These are phyloP conservation scores for Manis crassicaudata DNA, from an alignment of 2,797 vertebrate species.

Conservation along the genomic window DNA sequence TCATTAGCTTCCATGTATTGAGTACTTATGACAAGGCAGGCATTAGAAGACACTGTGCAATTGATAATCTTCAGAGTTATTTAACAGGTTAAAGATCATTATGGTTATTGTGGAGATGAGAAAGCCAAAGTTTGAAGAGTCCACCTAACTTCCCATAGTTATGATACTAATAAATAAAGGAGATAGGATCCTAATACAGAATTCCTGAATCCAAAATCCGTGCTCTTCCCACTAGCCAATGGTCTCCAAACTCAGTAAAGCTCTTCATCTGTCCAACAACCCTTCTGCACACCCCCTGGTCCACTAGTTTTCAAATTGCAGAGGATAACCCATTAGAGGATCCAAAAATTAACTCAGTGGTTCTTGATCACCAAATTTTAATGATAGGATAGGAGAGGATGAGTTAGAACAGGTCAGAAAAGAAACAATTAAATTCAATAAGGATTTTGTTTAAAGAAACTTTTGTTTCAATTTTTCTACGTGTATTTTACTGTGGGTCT, in stretches of 20 bases:
- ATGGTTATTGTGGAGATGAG: background rate
- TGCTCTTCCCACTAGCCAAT: background rate
- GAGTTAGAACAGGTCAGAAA: background rate
- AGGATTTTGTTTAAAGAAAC: background rate
- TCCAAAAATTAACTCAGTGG: background rate
- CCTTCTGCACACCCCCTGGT: background rate
- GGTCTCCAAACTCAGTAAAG: background rate
- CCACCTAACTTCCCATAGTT: background rate
- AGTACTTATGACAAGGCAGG: background rate
- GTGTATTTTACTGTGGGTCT: background rate
- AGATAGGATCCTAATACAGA: background rate
- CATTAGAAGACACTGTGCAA: background rate
- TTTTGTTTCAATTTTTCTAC: background rate
- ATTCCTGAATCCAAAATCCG: background rate
- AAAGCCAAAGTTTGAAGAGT: background rate
- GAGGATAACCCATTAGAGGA: background rate
- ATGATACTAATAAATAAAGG: background rate
- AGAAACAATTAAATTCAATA: background rate
- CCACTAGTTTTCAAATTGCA: background rate
- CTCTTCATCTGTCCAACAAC: background rate
- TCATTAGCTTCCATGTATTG: background rate
- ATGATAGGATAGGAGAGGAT: background rate
- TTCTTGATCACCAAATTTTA: background rate
- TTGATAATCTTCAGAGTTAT: background rate
- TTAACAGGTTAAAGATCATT: background rate